Conservation (phyloP, 2,797 vertebrate species). For the Eulemur rubriventer region DNA sequence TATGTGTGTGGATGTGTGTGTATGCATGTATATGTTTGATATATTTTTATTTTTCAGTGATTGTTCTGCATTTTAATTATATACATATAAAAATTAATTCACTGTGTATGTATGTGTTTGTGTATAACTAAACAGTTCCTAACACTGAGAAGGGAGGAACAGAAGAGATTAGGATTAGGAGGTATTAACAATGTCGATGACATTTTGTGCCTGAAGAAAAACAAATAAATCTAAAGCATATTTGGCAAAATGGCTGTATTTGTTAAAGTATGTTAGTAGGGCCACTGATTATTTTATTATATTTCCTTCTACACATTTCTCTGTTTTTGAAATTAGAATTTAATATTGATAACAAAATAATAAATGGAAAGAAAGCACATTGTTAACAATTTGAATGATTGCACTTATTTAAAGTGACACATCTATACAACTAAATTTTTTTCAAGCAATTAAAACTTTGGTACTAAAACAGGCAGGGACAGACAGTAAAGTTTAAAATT, state of each 20-base stretch:
- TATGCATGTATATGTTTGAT: background rate
- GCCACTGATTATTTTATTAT: background rate
- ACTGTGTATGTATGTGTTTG: background rate
- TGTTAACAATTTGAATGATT: background rate
- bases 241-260: background rate
- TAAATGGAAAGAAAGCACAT: background rate
- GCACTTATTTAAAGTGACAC: background rate
- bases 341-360: background rate
- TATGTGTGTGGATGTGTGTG: background rate
- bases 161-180: background rate
- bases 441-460: background rate
- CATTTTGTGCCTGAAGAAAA: background rate
- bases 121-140: background rate
- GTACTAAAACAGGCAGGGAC: background rate
- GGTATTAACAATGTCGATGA: background rate
- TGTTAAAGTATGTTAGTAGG: background rate
- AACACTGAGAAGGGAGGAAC: background rate
- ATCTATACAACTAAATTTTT: background rate
- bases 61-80: background rate
- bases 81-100: background rate
- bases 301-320: background rate
- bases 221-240: background rate
- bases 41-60: background rate
- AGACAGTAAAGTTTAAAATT: background rate
- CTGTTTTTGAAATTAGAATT: background rate